Percentiles rank a stretch among this genome's conserved stretches.
Conservation (phyloP, 2,797 vertebrate genomes). For the Malurus splendens region DNA sequence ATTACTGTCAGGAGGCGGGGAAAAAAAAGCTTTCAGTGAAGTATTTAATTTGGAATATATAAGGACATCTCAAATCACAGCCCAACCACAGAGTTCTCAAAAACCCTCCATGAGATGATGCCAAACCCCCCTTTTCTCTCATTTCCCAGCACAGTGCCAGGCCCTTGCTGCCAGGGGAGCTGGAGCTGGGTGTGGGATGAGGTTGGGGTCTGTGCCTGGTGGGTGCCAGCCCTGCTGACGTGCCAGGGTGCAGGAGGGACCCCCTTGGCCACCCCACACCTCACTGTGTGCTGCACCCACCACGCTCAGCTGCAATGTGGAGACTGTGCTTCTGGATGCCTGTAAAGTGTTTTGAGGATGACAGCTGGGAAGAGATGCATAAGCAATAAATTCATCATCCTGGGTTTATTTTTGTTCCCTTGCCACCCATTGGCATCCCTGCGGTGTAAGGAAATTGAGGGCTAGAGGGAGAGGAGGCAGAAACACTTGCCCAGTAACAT, state of each 20-base stretch:
- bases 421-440: not conserved
- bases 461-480: not conserved
- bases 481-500: not conserved
- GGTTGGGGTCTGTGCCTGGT: not conserved
- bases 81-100: not conserved
- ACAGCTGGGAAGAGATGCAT: not conserved
- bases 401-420: not conserved
- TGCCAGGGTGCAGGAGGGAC: not conserved
- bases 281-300: not conserved
- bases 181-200: not conserved
- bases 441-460: not conserved
- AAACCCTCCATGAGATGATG: fast-evolving
- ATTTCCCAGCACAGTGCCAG: not conserved
- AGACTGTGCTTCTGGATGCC: not conserved
- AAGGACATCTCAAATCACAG: not conserved
- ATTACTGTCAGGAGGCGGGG: not conserved
- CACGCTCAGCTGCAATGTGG: fast-evolving
- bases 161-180: not conserved
- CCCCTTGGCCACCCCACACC: not conserved
- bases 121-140: not conserved
- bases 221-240: not conserved
- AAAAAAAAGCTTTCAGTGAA: fast-evolving
- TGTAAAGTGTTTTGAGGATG: not conserved
- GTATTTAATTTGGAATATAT: not conserved
- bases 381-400: not conserved